Conservation (phyloP, 1,140 invertebrate genomes). For the Nasonia giraulti region DNA sequence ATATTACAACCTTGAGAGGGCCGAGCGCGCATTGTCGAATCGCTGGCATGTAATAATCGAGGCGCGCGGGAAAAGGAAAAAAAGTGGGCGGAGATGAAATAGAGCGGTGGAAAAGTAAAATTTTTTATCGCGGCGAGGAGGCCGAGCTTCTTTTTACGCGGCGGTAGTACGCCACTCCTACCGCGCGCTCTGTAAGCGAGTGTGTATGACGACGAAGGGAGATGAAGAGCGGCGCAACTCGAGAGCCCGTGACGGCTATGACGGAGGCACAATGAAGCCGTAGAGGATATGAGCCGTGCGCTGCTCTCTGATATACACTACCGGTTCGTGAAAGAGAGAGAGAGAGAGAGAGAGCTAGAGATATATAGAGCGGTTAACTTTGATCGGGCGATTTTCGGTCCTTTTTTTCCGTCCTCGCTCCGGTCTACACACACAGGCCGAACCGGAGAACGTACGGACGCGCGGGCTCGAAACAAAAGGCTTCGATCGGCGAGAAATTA, state of each 20-base stretch:
- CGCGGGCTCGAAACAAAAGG: neutral
- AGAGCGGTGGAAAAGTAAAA: slow-evolving; percentile 27
- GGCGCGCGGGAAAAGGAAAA: neutral
- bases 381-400: neutral
- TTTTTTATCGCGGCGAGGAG: slow-evolving; percentile 55
- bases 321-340: neutral
- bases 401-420: neutral
- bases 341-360: neutral
- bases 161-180: slow-evolving; percentile 48
- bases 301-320: slow-evolving; percentile 18
- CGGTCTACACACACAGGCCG: neutral
- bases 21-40: slow-evolving; percentile 13
- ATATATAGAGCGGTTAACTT: neutral
- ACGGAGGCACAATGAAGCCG: slow-evolving; percentile 67
- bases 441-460: too few species aligned
- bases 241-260: slow-evolving; percentile 64
- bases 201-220: neutral
- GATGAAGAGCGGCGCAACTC: slow-evolving; percentile 49
- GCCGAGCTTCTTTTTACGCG: slow-evolving; percentile 43
- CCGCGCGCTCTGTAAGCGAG: slow-evolving; percentile 12
- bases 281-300: slow-evolving; percentile 49
- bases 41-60: neutral
- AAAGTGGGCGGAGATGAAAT: slow-evolving; percentile 9
- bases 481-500: neutral
- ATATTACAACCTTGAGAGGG: neutral